Base-by-base conservation (phyloP, 1,140 invertebrate genomes). In the Agrypnia vestita region DNA sequence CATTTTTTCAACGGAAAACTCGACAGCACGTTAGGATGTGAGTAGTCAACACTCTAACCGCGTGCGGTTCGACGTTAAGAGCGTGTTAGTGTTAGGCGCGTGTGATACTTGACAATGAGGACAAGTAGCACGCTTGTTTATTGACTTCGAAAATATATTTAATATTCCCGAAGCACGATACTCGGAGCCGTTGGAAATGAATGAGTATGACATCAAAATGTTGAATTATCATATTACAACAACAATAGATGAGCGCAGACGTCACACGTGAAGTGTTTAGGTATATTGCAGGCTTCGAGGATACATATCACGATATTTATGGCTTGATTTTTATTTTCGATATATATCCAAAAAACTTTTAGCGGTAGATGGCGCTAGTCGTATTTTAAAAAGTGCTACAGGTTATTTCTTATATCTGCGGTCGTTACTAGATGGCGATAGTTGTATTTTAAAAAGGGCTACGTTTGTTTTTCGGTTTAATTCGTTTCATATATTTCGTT, bases 111-210 rank as follows among this genome's bases (percentile, higher is more conserved):
- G 64, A 69, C 44, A 69, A 69, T 69, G 44, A 44, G 64, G 9
- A 6, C 35, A 47, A 69, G 11, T 46, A 69, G 46, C 13, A 69
- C 21, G 15, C 46, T 69, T 69, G 64, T 69, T 46, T 69, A 47
- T 35, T 69, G 44, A 9, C 44, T 69, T 19, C 43, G 46, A 69
- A 69, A 69, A 11, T 46, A n/a, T n/a, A 69, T 46, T 69, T 69
- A 17, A 47, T 69, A 69, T 69, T 69, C 64, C 17, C 43, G 10
- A 35, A 35, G 15, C 64, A 69, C 13, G 43, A 17, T 1, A 69
- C 21, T 21, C 9, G 12, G 12, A 47, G 43, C 19, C 44, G 19
- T n/a, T 17, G 44, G 15, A 69, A 44, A 49, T n/a, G 44, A 17
- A 12, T 19, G 8, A 4, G 59, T 62, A 21, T 12, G 59, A 62